These are phyloP conservation scores for Harpalus rufipes DNA, from an alignment of 2,888 invertebrate species.

Conservation along the genomic window DNA sequence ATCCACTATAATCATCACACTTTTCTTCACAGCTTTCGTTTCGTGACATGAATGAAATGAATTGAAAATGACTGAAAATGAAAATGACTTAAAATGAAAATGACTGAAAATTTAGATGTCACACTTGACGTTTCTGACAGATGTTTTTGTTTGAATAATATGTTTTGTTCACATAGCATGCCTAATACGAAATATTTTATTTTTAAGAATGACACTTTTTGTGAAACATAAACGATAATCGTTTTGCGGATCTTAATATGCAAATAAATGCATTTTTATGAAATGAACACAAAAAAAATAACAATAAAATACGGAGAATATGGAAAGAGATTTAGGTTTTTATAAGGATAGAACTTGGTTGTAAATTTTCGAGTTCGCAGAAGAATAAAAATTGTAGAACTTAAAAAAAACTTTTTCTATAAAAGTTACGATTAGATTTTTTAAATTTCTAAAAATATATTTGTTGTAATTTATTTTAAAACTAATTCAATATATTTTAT, in stretches of 20 bases:
- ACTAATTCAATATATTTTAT: too few species aligned
- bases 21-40: not conserved
- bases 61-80: too few species aligned
- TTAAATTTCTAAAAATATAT: too few species aligned
- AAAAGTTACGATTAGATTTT: too few species aligned
- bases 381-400: not conserved
- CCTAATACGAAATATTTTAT: not conserved
- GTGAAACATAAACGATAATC: slow-evolving; percentile 9
- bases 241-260: slow-evolving; percentile 1
- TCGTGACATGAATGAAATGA: not conserved
- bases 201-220: slow-evolving; percentile 15
- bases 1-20: not conserved
- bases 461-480: too few species aligned
- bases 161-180: not conserved
- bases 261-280: not conserved
- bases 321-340: not conserved
- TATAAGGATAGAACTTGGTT: not conserved
- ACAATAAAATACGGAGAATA: not conserved
- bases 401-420: not conserved
- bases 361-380: not conserved
- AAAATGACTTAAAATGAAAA: not conserved
- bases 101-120: slow-evolving; percentile 26
- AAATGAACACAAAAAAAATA: not conserved
- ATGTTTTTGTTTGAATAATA: not conserved
- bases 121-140: not conserved